phyloP scores from a whole-genome alignment of 2,113 vertebrate species.

The Gallinago paraguaiae region DNA sequence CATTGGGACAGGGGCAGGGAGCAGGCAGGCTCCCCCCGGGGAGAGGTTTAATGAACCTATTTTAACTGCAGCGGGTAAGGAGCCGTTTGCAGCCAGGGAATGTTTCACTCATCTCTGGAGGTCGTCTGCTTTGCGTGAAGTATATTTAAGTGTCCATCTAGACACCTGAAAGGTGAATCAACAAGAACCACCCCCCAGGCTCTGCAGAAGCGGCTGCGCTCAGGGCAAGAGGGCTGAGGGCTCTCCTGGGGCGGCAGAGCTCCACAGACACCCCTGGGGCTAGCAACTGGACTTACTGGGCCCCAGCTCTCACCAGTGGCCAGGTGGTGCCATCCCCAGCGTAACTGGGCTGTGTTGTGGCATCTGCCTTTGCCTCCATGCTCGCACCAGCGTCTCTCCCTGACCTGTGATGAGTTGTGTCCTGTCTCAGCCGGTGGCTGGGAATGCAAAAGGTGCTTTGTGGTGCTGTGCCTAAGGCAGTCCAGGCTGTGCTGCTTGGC shows the following conservation, averaged over 20 bases:
- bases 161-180: background rate
- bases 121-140: background rate
- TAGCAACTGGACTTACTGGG: background rate
- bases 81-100: background rate
- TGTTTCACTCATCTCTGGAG: background rate
- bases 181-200: background rate
- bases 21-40: rapidly evolving
- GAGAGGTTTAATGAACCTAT: background rate
- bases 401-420: background rate
- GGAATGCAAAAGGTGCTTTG: background rate
- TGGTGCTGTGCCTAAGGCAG: background rate
- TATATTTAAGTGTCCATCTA: background rate
- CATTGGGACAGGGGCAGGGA: background rate
- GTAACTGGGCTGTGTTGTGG: background rate
- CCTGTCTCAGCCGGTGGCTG: background rate
- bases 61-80: background rate
- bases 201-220: background rate
- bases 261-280: background rate
- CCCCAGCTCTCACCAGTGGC: background rate
- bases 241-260: background rate
- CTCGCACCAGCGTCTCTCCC: background rate
- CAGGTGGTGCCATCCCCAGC: background rate
- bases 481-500: background rate
- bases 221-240: background rate
- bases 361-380: background rate